Base-by-base conservation (phyloP, 1,140 invertebrate genomes). In the Zelostemma sp. region DNA sequence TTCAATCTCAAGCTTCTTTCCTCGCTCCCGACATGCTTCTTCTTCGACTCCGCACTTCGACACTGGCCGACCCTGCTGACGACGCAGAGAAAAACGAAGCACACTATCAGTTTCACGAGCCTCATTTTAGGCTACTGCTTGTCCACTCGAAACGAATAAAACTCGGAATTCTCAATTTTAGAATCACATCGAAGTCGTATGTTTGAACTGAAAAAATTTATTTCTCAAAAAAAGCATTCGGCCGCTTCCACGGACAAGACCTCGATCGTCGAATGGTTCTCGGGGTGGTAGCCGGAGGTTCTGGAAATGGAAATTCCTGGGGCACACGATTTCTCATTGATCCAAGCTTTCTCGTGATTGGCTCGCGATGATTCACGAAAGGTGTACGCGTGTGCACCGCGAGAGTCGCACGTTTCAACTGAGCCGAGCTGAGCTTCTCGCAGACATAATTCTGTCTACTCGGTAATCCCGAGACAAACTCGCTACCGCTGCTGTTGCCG, bases 401-500 rank as follows among this genome's bases (percentile, higher is more conserved):
- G 75, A 80, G 82, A 85, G 80, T 75, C 75, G 78, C 83, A 81
- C 76, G 77, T 82, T 78, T 83, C 82, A 83, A 85, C 83, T 85
- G 82, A 85, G 81, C 72, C 75, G 72, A 74, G 77, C 75, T 75
- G 75, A 76, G 75, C 77, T 76, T 78, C 79, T 81, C 78, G 76
- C 81, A 79, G 80, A 79, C 82, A 83, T 84, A 84, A 84, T 84
- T 84, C 80, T 79, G 82, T 85, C 82, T 85, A 84, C 82, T 82
- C 80, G 78, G 81, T 85, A 81, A 85, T 82, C 82, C 79, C 78
- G 76, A 79, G 78, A 78, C 73, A 82, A 25, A 78, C 73, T 75
- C 77, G 78, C 64, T 65, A 57, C 56, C 51, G 69, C 64, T 51
- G 40, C 15, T 41, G 40, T 15, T 41, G 78, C 64, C 61, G 56